These are phyloP conservation scores for Antedon bifida DNA, from an alignment of 35 echinoderm and acorn worm genomes.

Conservation along the genomic window DNA sequence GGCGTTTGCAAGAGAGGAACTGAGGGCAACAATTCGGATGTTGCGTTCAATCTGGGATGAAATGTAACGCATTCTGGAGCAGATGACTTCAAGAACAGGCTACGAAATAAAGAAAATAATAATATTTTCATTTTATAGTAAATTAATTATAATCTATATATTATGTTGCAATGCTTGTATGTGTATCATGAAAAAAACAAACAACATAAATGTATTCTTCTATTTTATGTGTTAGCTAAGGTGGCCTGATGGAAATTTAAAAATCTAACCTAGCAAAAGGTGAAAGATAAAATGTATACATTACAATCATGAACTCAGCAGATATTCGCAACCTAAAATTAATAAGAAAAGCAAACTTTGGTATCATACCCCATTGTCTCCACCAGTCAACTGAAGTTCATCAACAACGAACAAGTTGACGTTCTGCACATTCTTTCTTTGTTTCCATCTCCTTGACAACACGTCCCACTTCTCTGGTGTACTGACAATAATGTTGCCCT, in stretches of 20 bases:
- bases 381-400: constrained; percentile 90
- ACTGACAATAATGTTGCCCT: constrained; percentile 96
- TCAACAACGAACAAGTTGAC: constrained; percentile 93
- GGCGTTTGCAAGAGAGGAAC: constrained; percentile 85
- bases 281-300: no score
- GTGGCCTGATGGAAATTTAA: no score
- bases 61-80: constrained; percentile 97
- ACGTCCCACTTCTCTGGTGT: constrained; percentile 95
- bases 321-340: no score
- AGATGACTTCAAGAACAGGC: constrained; percentile 95
- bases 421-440: constrained; percentile 96
- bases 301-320: no score
- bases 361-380: constrained; percentile 96
- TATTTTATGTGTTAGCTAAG: no score
- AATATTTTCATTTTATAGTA: background rate
- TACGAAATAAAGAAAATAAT: constrained; percentile 18
- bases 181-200: no score
- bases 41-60: constrained; percentile 92
- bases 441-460: constrained; percentile 89
- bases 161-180: no score
- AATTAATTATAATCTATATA: background rate
- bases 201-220: no score
- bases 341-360: no score
- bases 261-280: no score
- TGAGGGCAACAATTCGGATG: constrained; percentile 87